A percentile compares a stretch with the other conserved stretches of the same genome.
phyloP scores from a whole-genome alignment of 1,140 invertebrate genomes.

The Cydia fagiglandana region DNA sequence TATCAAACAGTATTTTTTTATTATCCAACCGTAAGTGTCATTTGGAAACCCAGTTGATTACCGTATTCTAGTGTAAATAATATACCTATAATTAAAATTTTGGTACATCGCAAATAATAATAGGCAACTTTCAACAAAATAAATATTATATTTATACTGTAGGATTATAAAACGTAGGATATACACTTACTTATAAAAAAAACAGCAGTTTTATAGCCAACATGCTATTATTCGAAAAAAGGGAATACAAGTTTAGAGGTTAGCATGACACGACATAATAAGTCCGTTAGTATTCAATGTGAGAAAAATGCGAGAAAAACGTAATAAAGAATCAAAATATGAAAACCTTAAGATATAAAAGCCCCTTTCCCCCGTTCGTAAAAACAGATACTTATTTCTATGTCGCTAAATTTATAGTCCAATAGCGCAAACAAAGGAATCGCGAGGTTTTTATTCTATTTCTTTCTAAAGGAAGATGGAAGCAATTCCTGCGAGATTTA shows the following conservation, averaged over 20 bases:
- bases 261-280: neutral
- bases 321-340: neutral
- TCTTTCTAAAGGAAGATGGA: slow-evolving; percentile 27
- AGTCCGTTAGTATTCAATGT: neutral
- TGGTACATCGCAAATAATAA: too few species aligned
- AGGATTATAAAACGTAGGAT: too few species aligned
- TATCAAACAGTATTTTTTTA: too few species aligned
- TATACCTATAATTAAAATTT: too few species aligned
- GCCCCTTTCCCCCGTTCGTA: neutral
- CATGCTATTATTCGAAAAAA: neutral
- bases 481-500: slow-evolving; percentile 27
- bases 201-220: too few species aligned
- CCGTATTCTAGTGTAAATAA: too few species aligned
- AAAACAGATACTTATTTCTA: slow-evolving; percentile 11
- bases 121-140: too few species aligned
- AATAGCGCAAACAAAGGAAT: slow-evolving; percentile 29
- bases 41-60: too few species aligned
- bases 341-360: neutral
- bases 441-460: slow-evolving; percentile 18
- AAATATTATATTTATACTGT: too few species aligned
- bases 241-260: neutral
- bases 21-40: too few species aligned
- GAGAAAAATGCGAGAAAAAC: neutral
- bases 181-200: too few species aligned
- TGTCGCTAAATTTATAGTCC: slow-evolving; percentile 26